Conservation (phyloP, 2,888 invertebrate genomes). For the Selenia dentaria region DNA sequence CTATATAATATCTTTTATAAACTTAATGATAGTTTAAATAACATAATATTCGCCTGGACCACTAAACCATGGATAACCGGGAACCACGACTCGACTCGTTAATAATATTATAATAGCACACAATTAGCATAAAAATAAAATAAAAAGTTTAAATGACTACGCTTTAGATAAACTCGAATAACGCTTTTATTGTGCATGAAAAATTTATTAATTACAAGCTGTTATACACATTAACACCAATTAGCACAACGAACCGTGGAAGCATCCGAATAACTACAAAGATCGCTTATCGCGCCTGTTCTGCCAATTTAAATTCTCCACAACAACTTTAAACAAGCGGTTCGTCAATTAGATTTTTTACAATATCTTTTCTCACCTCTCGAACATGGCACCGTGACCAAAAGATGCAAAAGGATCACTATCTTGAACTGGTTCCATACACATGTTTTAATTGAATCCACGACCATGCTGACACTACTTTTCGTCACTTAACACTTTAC, state of each 20-base stretch:
- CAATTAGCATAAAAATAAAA: too few relatives aligned
- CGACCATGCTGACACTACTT: conserved; percentile 76
- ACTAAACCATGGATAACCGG: too few relatives aligned
- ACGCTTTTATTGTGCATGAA: too few relatives aligned
- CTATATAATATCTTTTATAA: too few relatives aligned
- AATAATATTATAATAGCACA: too few relatives aligned
- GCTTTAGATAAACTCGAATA: too few relatives aligned
- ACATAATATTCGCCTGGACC: too few relatives aligned
- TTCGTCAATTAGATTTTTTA: conserved; percentile 7
- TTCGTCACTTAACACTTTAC: conserved; percentile 57
- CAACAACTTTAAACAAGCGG: conserved; percentile 21
- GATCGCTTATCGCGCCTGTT: conserved; percentile 27
- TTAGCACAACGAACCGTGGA: conserved; percentile 22
- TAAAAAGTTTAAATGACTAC: too few relatives aligned
- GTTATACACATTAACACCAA: conserved; percentile 10
- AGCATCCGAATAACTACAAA: conserved; percentile 15
- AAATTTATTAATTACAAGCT: neutral
- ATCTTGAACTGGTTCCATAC: conserved; percentile 71
- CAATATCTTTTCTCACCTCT: conserved; percentile 58
- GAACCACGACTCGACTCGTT: too few relatives aligned
- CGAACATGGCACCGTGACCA: conserved; percentile 59
- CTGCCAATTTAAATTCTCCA: conserved; percentile 26
- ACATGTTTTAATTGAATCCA: conserved; percentile 70
- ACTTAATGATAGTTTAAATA: too few relatives aligned
- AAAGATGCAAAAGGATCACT: conserved; percentile 70